phyloP scores from a whole-genome alignment of 2,888 invertebrate species.

The Tipula confusa region DNA sequence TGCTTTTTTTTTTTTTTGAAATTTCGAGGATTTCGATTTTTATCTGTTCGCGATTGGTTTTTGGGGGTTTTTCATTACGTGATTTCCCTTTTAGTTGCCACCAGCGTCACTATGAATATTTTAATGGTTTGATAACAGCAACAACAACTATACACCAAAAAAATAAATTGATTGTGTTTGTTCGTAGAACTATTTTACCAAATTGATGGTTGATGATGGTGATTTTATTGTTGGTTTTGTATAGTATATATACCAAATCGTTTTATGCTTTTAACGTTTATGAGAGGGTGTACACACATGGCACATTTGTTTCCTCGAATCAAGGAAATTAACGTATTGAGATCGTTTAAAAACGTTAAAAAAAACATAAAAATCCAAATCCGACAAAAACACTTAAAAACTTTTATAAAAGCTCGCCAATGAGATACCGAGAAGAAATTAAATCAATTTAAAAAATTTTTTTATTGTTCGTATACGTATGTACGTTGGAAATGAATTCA shows the following conservation, averaged over 20 bases:
- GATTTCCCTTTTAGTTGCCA: neutral
- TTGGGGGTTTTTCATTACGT: neutral
- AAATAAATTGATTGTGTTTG: neutral
- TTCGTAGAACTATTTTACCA: neutral
- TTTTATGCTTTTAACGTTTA: neutral
- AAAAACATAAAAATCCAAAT: too few relatives aligned
- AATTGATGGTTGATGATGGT: conserved; percentile 7
- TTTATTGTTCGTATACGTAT: neutral
- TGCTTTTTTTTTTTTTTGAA: neutral
- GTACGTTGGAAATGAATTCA: neutral
- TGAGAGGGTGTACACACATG: neutral
- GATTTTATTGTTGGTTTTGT: neutral
- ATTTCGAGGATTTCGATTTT: neutral
- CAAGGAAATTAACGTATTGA: neutral
- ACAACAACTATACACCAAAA: neutral
- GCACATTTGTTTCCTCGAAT: neutral
- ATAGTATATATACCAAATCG: neutral
- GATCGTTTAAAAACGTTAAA: neutral
- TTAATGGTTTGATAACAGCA: neutral
- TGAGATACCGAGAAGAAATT: neutral
- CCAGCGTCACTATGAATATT: neutral
- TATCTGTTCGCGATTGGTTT: conserved; percentile 25
- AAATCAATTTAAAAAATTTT: neutral
- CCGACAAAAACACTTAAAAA: neutral
- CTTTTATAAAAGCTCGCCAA: neutral